Evolutionary conservation across 2,888 invertebrate genomes (phyloP), one percentile per base, ranked within the genome.

Genomic region (Ischnus inquisitorius): DNA sequence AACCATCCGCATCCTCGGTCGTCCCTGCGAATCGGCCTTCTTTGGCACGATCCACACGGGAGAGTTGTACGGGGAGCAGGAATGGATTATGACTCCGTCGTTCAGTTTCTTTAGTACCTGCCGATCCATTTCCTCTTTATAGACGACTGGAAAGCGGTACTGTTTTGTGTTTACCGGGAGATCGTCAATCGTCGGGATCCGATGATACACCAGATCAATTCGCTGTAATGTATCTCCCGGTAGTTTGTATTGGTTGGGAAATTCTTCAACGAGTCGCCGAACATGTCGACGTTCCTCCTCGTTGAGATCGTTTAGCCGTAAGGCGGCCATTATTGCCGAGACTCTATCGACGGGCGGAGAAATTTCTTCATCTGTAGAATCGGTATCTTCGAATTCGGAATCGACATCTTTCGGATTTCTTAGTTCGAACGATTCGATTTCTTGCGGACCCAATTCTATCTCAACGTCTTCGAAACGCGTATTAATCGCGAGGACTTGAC

Each of bases 201-300:
- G n/a, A n/a, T n/a, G n/a, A n/a, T n/a, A n/a, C n/a, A n/a, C n/a
- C n/a, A n/a, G n/a, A n/a, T n/a, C n/a, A n/a, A n/a, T n/a, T 0
- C 65, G 19, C 3, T 39, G 51, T 8, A 85, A 25, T 51, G 68
- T 79, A 41, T 84, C 84, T 0, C 77, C 84, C 3, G 83, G 76
- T 0, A 77, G 10, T 19, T 82, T 43, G 46, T 77, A 84, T 48
- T 67, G 54, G 25, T 69, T 60, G 0, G 74, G 69, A n/a, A 67
- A 79, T 54, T 79, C 39, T 3, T 43, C 19, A 1, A 82, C 8
- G 2, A 78, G 57, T 6, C 6, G 19, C 0, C 62, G 41, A 14
- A 83, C 46, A 54, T 72, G 64, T 2, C 39, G 39, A 19, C 65
- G 46, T 60, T 83, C 80, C 39, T 51, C 48, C 8, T 75, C 79